Conservation (phyloP, 2,797 vertebrate species). For the Eremophila alpestris region DNA sequence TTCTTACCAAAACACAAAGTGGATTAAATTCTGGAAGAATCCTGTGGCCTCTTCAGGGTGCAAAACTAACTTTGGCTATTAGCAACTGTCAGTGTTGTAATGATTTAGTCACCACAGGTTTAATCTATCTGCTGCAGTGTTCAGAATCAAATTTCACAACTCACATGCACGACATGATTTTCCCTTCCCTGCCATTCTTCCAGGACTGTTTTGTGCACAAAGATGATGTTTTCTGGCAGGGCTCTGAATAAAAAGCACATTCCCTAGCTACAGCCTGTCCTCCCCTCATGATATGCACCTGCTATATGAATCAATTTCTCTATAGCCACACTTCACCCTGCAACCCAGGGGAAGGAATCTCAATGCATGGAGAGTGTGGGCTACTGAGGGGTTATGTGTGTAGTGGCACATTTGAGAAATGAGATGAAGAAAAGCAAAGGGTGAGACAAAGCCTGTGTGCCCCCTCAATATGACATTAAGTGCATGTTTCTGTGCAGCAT, state of each 20-base stretch:
- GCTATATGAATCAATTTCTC: not conserved
- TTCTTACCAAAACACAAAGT: constrained; percentile 35
- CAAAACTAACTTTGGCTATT: constrained; percentile 31
- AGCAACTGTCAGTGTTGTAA: not conserved
- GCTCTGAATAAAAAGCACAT: not conserved
- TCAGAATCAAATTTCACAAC: not conserved
- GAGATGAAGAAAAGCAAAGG: constrained; percentile 11
- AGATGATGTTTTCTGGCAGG: not conserved
- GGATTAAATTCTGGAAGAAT: constrained; percentile 30
- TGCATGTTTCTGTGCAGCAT: constrained; percentile 16
- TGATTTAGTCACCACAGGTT: not conserved
- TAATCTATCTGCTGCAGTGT: not conserved
- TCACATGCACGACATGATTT: not conserved
- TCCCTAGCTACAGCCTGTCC: not conserved
- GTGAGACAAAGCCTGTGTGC: constrained; percentile 13
- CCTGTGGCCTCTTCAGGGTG: not conserved
- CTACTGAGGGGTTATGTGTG: not conserved
- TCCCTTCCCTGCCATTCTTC: not conserved
- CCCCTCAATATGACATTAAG: not conserved
- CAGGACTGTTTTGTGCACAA: not conserved
- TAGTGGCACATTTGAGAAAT: not conserved
- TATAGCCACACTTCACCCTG: not conserved
- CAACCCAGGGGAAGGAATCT: not conserved
- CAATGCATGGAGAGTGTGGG: not conserved
- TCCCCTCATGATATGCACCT: not conserved